Evolutionary conservation across 2,888 invertebrate genomes (phyloP), one percentile per base, ranked within the genome.

Genomic region (Parnassius smintheus): DNA sequence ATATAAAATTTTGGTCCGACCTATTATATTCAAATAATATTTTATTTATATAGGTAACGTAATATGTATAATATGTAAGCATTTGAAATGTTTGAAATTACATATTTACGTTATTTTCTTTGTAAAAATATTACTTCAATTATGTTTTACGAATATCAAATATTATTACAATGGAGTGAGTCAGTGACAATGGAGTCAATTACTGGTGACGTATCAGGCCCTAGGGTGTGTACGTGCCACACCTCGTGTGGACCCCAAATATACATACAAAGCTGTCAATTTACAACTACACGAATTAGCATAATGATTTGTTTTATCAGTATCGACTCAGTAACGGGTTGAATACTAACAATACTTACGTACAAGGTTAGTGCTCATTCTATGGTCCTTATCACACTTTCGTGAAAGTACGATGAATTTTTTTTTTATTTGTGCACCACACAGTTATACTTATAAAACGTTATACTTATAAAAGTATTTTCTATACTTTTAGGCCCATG

Each of bases 271-370:
- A 85, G 80, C 78, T 75, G 60, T 65, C 68, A 65, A 66, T 64
- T 72, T 70, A 75, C 72, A 70, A 70, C 67, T 70, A 64, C 61
- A 68, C 61, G 70, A 78, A 82, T 85, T 82, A 81, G 72, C 81
- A 85, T 83, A 81, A 78, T 74, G 70, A 79, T 78, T 81, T 79
- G 76, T 76, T 76, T 75, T 76, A 76, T 77, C 73, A 71, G 65
- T 70, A 68, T 70, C 81, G 82, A 83, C 69, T 83, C 83, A 82
- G 70, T 66, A 49, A 22, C 46, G 44, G n/a, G 9, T 48, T 57
- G 57, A 42, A 53, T 57, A 54, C 48, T 44, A 62, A 62, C n/a
- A 13, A 44, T 49, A 13, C 18, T 18, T 18, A 49, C n/a, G 49
- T 49, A 8, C 12, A n/a, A n/a, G 12, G 41, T 41, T 11, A 2